These are phyloP conservation scores for Euclidia mi DNA, from an alignment of 2,888 invertebrate species.

Conservation along the genomic window DNA sequence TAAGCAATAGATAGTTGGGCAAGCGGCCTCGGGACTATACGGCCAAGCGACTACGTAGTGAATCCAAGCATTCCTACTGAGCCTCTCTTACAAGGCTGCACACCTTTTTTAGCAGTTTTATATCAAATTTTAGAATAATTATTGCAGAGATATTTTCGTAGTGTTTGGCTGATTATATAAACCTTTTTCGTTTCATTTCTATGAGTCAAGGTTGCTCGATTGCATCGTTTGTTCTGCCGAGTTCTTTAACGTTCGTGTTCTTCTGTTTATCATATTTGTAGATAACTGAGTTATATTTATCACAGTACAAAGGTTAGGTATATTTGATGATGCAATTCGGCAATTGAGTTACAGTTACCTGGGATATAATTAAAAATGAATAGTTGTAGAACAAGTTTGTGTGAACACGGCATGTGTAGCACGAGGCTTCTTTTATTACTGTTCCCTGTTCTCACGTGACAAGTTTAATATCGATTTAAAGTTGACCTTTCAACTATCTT, in stretches of 20 bases:
- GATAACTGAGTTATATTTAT: background rate
- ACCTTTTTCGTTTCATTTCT: constrained; percentile 38
- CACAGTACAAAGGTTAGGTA: too few relatives aligned
- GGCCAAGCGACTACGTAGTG: constrained; percentile 49
- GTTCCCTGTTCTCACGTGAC: too few relatives aligned
- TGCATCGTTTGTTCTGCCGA: constrained; percentile 10
- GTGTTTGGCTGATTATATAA: constrained; percentile 43
- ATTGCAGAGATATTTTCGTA: constrained; percentile 43
- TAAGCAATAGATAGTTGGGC: constrained; percentile 59
- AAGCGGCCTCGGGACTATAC: constrained; percentile 64
- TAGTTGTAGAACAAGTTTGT: too few relatives aligned
- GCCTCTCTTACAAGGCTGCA: constrained; percentile 40
- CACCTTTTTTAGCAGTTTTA: constrained; percentile 43
- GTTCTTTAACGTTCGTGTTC: too few relatives aligned
- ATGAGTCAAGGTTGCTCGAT: constrained; percentile 42
- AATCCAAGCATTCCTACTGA: constrained; percentile 45
- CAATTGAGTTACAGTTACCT: too few relatives aligned
- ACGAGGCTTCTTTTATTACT: too few relatives aligned
- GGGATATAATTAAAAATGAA: too few relatives aligned
- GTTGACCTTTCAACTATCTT: too few relatives aligned
- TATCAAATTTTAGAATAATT: constrained; percentile 46
- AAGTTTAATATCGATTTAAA: too few relatives aligned
- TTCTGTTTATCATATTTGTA: background rate
- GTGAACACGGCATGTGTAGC: too few relatives aligned
- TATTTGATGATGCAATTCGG: too few relatives aligned